Base-by-base conservation (phyloP, 1,140 invertebrate genomes). In the Telenomus remus region DNA sequence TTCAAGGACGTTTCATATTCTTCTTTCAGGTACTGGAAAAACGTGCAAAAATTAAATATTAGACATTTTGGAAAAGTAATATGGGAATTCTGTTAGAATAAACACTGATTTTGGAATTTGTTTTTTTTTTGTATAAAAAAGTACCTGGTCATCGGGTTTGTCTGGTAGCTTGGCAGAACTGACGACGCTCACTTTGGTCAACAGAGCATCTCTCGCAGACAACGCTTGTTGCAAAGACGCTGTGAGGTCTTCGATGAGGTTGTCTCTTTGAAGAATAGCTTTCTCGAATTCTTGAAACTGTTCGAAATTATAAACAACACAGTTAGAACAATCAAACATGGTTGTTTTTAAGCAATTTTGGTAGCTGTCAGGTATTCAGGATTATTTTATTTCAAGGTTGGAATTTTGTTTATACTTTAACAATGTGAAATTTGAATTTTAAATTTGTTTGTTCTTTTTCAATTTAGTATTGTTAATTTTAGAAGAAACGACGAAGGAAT, bases 181-280 rank as follows among this genome's bases (percentile, higher is more conserved):
- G n/a, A 84, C 54, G 11, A 65, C 42, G 51, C 77, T 81, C 5
- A 88, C 57, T 64, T 85, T 81, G 34, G 54, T 16, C 51, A 80
- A 71, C 19, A 86, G 74, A 48, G 55, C 50, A 78, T 87, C 85
- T 69, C 85, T 80, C 1, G 81, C 76, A 43, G 81, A 72, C 53
- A 87, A 70, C 13, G 85, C 82, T 80, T 87, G 81, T 44, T 86
- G 79, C 16, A 88, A 70, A 4, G 84, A 85, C 9, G 64, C 57
- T 11, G 85, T 85, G 11, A 88, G 78, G 19, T 87, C 82, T 65
- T 85, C 81, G 66, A 88, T 87, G 49, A 87, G 59, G 42, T 79
- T 80, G 50, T 88, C 86, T 39, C 87, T 78, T 65, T 85, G 79
- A 57, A 66, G 78, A 43, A 88, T 63, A 39, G 86, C 86, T 65